Percentiles rank a stretch among this genome's conserved stretches.
These are phyloP conservation scores for Pardalotus punctatus DNA, from an alignment of 2,113 vertebrate species.

Conservation along the genomic window DNA sequence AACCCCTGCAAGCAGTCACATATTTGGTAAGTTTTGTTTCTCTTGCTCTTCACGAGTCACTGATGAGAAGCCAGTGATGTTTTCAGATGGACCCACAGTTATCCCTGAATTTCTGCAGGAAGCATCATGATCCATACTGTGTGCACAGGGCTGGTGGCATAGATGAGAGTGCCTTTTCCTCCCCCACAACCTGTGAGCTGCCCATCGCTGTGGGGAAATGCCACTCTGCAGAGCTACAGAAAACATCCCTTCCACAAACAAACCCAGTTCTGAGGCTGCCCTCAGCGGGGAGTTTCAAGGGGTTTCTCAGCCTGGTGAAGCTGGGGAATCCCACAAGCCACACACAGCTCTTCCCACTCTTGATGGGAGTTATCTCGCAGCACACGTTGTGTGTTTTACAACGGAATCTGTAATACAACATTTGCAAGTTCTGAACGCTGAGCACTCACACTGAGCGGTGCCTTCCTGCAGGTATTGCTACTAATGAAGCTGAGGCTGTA, in stretches of 20 bases:
- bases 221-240: background rate
- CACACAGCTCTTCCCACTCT: background rate
- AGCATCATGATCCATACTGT: fast-evolving
- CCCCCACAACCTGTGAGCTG: background rate
- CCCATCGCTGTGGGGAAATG: fast-evolving
- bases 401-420: fast-evolving
- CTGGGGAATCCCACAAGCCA: background rate
- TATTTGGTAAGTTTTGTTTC: background rate
- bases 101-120: background rate
- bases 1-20: background rate
- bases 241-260: background rate
- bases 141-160: fast-evolving
- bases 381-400: background rate
- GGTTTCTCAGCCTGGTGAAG: background rate
- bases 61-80: background rate
- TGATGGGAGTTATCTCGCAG: background rate
- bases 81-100: fast-evolving
- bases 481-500: background rate
- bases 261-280: background rate
- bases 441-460: background rate
- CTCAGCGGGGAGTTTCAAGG: fast-evolving
- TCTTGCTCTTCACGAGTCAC: background rate
- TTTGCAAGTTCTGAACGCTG: background rate
- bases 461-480: background rate
- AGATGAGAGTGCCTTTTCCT: fast-evolving